Evolutionary conservation across 2,888 invertebrate genomes (phyloP), one percentile per base, ranked within the genome.

Genomic region (Drosophila nr. medialis): DNA sequence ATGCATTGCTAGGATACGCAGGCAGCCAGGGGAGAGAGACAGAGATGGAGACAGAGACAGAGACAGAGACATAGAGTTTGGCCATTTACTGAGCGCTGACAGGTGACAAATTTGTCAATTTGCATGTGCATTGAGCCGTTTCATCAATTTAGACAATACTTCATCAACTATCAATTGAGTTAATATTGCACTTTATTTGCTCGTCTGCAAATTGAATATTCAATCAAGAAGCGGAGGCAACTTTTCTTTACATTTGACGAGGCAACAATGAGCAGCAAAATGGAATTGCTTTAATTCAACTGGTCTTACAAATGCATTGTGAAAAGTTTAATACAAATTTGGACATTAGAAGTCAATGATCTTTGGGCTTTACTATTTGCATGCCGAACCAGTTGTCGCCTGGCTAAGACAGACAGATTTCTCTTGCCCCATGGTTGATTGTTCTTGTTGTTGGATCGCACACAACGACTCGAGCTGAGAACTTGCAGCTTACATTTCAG

Each of bases 51-150:
- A 13, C 0, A n/a, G 21, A 3, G n/a, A 27, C 5, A 29, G n/a
- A 27, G 34, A 21, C 3, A 1, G 24, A 40, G 18, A 40, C 2
- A 11, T 34, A 42, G 24, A 21, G 29, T 7, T 24, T 3, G 3
- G 78, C 67, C 68, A 78, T 76, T 78, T 61, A 78, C 59, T 66
- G 27, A 55, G 73, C 53, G 50, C 21, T 60, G 69, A 60, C 81
- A 81, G 81, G 64, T 74, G 77, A 77, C 81, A 81, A 81, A 77
- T 67, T 61, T 74, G 77, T 69, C 78, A 77, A 69, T 64, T 73
- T 64, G 56, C 61, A 24, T 61, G 49, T 51, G 74, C 65, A 68
- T 60, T 64, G 50, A 76, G 29, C 48, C 27, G 51, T 38, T 49
- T 5, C 49, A 75, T 59, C 59, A 49, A 63, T 59, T 54, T 42